Evolutionary conservation across 1,140 invertebrate genomes (phyloP).

Genomic region (Pseudobourletiella spinata): DNA sequence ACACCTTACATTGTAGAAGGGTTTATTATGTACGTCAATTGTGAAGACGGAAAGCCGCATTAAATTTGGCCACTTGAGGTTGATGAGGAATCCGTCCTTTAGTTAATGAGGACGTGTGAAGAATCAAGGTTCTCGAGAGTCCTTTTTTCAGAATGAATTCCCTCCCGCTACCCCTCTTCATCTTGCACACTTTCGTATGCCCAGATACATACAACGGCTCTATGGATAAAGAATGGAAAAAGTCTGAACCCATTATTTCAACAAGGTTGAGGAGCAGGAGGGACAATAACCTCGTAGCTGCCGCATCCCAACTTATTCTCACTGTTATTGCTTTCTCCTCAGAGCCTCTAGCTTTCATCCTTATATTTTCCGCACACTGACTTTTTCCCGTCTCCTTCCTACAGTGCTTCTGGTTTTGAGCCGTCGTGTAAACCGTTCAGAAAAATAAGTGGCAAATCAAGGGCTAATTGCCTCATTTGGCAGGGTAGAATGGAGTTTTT

Average conservation of each 20-base stretch:
- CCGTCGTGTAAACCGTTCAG: background rate
- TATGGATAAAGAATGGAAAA: no score
- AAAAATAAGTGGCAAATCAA: background rate
- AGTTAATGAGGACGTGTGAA: conserved; percentile 24
- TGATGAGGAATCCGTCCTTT: conserved; percentile 9
- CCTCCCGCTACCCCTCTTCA: no score
- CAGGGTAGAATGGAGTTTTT: background rate
- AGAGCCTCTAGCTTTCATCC: background rate
- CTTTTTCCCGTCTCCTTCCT: background rate
- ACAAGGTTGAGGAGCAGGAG: no score
- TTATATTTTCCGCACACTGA: background rate
- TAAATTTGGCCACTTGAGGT: conserved; percentile 16
- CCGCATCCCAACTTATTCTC: no score
- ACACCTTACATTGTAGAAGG: no score
- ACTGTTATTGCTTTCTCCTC: background rate
- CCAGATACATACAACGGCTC: no score
- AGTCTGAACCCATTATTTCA: no score
- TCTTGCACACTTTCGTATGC: no score
- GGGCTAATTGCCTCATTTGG: background rate
- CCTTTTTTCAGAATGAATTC: no score
- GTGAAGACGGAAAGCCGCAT: conserved; percentile 1
- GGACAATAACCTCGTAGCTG: no score
- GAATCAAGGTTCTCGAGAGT: conserved; percentile 3
- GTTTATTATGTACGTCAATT: no score
- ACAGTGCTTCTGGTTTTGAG: background rate